Percentiles rank a stretch among this genome's conserved stretches.
These are phyloP conservation scores for Lasioglossum calceatum DNA, from an alignment of 2,888 invertebrate genomes.

Conservation along the genomic window DNA sequence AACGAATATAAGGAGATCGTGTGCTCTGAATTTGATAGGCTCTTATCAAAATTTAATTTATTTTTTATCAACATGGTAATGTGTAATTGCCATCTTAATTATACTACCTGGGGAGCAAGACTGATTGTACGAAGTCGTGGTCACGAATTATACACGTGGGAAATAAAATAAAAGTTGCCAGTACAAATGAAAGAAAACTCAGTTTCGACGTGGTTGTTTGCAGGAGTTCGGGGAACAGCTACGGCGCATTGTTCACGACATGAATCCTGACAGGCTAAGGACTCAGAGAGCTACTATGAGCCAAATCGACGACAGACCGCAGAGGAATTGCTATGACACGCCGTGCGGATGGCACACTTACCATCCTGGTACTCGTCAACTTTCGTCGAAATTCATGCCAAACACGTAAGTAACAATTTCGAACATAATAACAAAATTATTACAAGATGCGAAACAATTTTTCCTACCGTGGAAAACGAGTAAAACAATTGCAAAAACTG, in stretches of 20 bases:
- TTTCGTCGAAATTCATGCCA: conserved; percentile 86
- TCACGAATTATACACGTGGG: neutral
- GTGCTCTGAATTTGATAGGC: neutral
- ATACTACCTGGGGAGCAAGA: neutral
- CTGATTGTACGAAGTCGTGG: neutral
- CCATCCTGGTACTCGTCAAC: conserved; percentile 84
- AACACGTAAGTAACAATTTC: conserved; percentile 85
- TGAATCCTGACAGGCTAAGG: conserved; percentile 64
- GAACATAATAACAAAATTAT: neutral
- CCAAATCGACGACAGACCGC: conserved; percentile 51
- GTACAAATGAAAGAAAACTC: neutral
- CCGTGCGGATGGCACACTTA: conserved; percentile 89
- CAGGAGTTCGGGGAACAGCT: conserved; percentile 73
- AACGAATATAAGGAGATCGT: neutral
- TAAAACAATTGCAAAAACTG: neutral
- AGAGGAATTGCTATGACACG: conserved; percentile 79
- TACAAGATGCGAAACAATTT: neutral
- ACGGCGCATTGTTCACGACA: conserved; percentile 64
- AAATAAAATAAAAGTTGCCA: neutral
- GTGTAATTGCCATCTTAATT: neutral
- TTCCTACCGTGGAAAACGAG: neutral
- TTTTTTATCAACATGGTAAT: neutral
- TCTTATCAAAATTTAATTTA: neutral
- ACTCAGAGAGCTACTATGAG: conserved; percentile 69
- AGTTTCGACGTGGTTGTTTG: neutral